Evolutionary conservation across 2,113 vertebrate genomes (phyloP).

Genomic region (Ranitomeya imitator): DNA sequence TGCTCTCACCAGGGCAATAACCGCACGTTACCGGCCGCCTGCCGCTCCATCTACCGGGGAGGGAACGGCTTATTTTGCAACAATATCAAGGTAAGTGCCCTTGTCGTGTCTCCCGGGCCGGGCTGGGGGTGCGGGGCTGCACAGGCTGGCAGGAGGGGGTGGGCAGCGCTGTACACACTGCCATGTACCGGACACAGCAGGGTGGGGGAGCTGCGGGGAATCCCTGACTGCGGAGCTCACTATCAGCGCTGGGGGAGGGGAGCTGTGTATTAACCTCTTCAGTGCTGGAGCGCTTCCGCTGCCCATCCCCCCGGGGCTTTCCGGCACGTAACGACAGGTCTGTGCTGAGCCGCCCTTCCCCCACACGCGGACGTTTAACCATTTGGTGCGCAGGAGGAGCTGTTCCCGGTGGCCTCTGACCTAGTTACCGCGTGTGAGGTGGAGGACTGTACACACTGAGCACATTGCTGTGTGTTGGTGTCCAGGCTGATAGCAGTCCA

Average conservation of each 20-base stretch:
- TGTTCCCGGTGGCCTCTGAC: background rate
- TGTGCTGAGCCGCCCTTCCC: background rate
- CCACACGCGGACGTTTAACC: conserved; percentile 10
- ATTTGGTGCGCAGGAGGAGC: background rate
- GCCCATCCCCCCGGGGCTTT: background rate
- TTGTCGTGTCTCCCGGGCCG: background rate
- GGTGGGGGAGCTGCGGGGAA: conserved; percentile 37
- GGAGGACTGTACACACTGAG: too few relatives aligned
- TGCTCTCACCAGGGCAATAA: conserved; percentile 64
- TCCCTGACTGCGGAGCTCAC: conserved; percentile 50
- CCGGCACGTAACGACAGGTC: background rate
- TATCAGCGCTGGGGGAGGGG: conserved; percentile 30
- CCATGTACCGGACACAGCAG: background rate
- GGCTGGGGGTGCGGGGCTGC: background rate
- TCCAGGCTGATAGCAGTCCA: too few relatives aligned
- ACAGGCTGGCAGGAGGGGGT: background rate
- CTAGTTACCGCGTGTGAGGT: background rate
- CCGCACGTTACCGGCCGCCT: conserved; percentile 14
- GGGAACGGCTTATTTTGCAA: conserved; percentile 32
- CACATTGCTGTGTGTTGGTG: too few relatives aligned
- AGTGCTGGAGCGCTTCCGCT: background rate
- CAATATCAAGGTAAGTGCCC: conserved; percentile 46
- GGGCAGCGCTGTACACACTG: conserved; percentile 7
- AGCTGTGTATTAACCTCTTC: conserved; percentile 15
- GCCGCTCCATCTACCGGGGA: conserved; percentile 34